Conservation (phyloP, 2,113 vertebrate species). For the Crotalus helleri region DNA sequence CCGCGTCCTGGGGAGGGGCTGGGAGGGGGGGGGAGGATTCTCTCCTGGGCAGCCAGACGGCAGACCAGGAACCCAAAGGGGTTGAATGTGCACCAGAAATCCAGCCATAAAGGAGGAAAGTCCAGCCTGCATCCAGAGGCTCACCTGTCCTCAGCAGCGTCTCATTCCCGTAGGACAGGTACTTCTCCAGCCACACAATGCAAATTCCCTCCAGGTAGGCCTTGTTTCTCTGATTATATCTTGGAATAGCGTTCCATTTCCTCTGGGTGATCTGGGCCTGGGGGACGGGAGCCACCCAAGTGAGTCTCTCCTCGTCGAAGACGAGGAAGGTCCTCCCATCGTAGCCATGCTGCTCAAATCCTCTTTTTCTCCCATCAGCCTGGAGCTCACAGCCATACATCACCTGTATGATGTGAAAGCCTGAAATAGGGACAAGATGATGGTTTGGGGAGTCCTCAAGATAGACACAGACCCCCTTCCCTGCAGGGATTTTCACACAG, state of each 20-base stretch:
- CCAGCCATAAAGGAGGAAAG: not conserved
- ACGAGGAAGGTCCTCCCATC: not conserved
- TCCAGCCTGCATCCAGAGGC: not conserved
- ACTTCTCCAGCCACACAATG: not conserved
- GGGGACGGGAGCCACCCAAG: not conserved
- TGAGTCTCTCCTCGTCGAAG: not conserved
- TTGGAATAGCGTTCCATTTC: not conserved
- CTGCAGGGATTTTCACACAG: no score
- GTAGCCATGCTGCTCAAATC: fast-evolving
- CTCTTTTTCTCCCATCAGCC: not conserved
- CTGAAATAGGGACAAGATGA: not conserved
- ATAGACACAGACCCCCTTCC: not conserved
- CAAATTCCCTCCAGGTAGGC: fast-evolving
- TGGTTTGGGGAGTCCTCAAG: not conserved
- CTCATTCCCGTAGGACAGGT: not conserved
- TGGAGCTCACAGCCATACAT: not conserved
- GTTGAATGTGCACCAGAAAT: no score
- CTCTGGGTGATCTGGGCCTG: not conserved
- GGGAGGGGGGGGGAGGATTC: no score
- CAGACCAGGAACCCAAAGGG: no score
- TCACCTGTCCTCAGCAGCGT: not conserved
- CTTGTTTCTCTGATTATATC: fast-evolving
- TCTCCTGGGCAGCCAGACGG: no score
- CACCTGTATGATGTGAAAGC: fast-evolving
- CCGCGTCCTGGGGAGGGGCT: no score